phyloP scores from a whole-genome alignment of 2,888 invertebrate genomes.

The Tenthredo amoena region DNA sequence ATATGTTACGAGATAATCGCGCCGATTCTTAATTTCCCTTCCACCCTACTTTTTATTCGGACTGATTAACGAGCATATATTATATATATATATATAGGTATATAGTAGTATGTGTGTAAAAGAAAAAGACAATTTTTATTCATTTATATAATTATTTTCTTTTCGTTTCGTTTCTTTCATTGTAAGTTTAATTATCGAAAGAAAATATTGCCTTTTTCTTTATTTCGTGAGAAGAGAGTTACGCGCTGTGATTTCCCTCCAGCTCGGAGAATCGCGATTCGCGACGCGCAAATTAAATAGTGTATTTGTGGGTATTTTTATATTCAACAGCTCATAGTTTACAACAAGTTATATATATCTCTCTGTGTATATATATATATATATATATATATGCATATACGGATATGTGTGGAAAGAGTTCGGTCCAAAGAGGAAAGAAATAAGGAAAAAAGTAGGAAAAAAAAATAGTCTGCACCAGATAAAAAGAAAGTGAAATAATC shows the following conservation, averaged over 20 bases:
- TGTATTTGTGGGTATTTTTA: slow-evolving; percentile 70
- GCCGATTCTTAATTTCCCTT: not conserved
- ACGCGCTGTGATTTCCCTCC: too few relatives aligned
- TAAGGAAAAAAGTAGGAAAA: not conserved
- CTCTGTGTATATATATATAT: not conserved
- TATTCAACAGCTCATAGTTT: slow-evolving; percentile 63
- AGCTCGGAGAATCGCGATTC: not conserved
- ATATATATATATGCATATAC: not conserved
- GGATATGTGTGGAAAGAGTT: not conserved
- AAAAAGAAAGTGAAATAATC: not conserved
- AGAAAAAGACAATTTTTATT: too few relatives aligned
- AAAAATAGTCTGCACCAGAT: not conserved
- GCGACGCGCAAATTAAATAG: slow-evolving; percentile 1
- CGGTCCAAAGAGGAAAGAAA: not conserved
- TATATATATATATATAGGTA: too few relatives aligned
- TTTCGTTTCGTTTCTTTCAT: too few relatives aligned
- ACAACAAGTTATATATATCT: slow-evolving; percentile 68
- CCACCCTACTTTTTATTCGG: not conserved
- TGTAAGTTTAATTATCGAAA: too few relatives aligned
- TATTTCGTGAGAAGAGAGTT: too few relatives aligned
- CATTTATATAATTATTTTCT: too few relatives aligned
- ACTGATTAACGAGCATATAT: not conserved
- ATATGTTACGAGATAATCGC: not conserved
- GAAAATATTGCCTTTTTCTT: too few relatives aligned
- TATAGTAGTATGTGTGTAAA: too few relatives aligned